These are phyloP conservation scores for Protomyctophum bolini DNA, from an alignment of 2,113 vertebrate species.

Conservation along the genomic window DNA sequence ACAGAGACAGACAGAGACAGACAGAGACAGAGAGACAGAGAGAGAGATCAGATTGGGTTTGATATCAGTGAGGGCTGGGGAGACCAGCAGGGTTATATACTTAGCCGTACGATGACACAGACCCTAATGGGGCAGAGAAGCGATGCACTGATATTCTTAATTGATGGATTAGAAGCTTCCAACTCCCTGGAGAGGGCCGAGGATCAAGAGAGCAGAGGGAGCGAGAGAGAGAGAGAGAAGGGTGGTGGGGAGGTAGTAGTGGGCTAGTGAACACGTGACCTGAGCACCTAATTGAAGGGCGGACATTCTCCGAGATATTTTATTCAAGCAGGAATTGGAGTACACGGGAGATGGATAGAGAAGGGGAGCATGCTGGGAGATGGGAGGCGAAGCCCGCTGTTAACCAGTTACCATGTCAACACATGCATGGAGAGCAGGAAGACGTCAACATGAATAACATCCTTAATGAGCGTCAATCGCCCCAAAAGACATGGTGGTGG, in stretches of 20 bases:
- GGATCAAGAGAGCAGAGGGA: slow-evolving; percentile 32
- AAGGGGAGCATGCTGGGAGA: background rate
- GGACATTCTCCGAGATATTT: slow-evolving; percentile 57
- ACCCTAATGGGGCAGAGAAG: slow-evolving; percentile 68
- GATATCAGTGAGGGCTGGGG: slow-evolving; percentile 52
- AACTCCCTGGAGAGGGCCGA: slow-evolving; percentile 60
- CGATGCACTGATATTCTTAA: slow-evolving; percentile 76
- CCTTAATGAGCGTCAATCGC: background rate
- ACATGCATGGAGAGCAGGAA: background rate
- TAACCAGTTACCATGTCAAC: slow-evolving; percentile 11
- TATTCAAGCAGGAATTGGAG: slow-evolving; percentile 55
- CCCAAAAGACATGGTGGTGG: too few species aligned
- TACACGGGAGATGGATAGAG: background rate
- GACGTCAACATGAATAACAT: slow-evolving; percentile 23
- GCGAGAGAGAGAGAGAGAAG: background rate
- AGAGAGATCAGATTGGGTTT: slow-evolving; percentile 49
- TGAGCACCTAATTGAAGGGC: slow-evolving; percentile 62
- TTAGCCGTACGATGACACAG: slow-evolving; percentile 68
- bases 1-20: slow-evolving; percentile 15
- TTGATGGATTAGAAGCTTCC: slow-evolving; percentile 76
- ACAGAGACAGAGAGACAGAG: slow-evolving; percentile 18
- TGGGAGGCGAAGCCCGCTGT: background rate
- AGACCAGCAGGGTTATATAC: slow-evolving; percentile 56
- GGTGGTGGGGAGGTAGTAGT: slow-evolving; percentile 30
- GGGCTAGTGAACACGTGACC: slow-evolving; percentile 57